Conservation (phyloP, 2,113 vertebrate species). For the Peromyscus leucopus region DNA sequence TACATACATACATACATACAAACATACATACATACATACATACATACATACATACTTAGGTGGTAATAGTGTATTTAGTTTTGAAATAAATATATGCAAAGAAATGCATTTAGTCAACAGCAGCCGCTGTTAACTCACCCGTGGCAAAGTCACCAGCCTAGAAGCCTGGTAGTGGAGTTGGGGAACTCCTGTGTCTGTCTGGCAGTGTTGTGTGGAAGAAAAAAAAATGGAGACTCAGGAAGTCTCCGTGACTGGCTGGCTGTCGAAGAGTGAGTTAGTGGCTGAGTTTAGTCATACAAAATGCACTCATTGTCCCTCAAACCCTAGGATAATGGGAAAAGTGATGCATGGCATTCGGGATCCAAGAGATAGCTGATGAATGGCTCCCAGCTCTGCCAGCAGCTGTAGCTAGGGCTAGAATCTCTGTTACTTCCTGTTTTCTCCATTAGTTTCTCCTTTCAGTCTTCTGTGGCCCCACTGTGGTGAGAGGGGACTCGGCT, state of each 20-base stretch:
- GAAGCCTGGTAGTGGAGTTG: not conserved
- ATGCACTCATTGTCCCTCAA: slow-evolving; percentile 11
- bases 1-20: too few relatives aligned
- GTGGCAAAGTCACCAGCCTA: not conserved
- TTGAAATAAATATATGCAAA: not conserved
- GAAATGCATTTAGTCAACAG: not conserved
- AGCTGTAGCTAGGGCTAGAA: not conserved
- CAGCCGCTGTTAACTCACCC: not conserved
- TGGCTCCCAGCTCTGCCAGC: not conserved
- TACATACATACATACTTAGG: not conserved
- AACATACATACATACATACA: too few relatives aligned
- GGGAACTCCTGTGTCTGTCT: not conserved
- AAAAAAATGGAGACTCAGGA: not conserved
- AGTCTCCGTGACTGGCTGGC: not conserved
- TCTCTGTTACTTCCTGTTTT: slow-evolving; percentile 12
- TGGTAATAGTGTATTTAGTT: slow-evolving; percentile 27
- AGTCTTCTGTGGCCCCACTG: not conserved
- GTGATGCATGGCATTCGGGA: not conserved
- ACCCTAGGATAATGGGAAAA: slow-evolving; percentile 10
- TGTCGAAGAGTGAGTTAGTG: not conserved
- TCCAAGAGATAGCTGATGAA: not conserved
- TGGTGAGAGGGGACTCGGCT: not conserved
- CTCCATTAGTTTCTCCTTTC: slow-evolving; percentile 26
- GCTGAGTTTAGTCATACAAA: slow-evolving; percentile 37
- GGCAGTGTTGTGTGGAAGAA: not conserved